Base-by-base conservation (phyloP, 2,113 vertebrate species). In the Plectropomus leopardus region DNA sequence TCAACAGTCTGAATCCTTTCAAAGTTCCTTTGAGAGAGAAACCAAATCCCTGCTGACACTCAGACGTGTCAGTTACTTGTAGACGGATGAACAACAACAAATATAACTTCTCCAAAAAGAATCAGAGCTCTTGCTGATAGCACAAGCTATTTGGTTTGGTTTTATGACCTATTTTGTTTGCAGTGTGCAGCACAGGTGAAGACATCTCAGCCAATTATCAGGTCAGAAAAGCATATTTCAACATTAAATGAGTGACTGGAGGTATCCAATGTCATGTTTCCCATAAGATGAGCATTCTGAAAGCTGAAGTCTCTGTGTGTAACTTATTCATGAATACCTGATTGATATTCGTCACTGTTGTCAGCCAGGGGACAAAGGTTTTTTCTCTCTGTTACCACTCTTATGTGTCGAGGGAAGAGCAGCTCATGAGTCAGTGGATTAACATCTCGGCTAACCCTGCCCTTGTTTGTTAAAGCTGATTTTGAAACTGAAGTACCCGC, bases 401-500 rank as follows among this genome's bases (percentile, higher is more conserved):
- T 4, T 14, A 50, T 67, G 54, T 51, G 57, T 60, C 0, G 1
- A 26, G 17, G 63, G 72, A 64, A 45, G 71, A 63, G 55, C 42
- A 24, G 44, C 40, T 42, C 23, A 34, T 90, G 91, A 91, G 71
- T 92, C 87, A 92, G 58, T 80, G 82, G 45, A 74, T 82, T 0
- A n/a, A 44, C 40, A 72, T 83, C 59, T 36, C 57, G 1, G 11
- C 26, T 11, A n/a, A 80, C 73, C 78, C 76, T 72, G 71, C 88
- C 87, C 53, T 80, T 92, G 86, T 92, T 92, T 88, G 84, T 73
- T 30, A 51, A 84, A 76, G 75, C 47, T 26, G 17, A 73, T 4
- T 51, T 36, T 75, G 64, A 85, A 84, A 74, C 82, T 72, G 21
- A 70, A 51, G 30, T 26, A 6, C 19, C 26, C 30, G 0, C 30